A percentile compares a stretch with the other conserved stretches of the same genome.
These are phyloP conservation scores for Rambutsinella grinnellia DNA, from an alignment of 2,888 invertebrate genomes.

Conservation along the genomic window DNA sequence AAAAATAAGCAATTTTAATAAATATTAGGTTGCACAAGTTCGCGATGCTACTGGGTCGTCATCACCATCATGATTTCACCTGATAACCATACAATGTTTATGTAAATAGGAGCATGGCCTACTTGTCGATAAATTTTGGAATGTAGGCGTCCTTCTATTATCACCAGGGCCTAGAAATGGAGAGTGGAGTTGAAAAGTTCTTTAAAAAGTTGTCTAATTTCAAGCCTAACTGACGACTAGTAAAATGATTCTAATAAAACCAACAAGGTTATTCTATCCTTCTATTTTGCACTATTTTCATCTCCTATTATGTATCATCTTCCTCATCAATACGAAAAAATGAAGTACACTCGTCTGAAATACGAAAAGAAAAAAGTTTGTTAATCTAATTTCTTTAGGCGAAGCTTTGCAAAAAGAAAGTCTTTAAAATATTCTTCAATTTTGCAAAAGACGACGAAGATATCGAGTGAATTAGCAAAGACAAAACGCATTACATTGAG, in stretches of 20 bases:
- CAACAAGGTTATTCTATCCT: background rate
- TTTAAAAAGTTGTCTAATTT: constrained; percentile 31
- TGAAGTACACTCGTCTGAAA: constrained; percentile 9
- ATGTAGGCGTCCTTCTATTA: background rate
- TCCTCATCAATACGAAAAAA: constrained; percentile 8
- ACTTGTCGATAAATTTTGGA: background rate
- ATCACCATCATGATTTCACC: background rate
- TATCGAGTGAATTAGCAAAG: background rate
- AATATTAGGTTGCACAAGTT: background rate
- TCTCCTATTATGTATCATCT: constrained; percentile 16
- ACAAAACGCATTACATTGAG: background rate
- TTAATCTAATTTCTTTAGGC: constrained; percentile 30
- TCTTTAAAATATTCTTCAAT: background rate
- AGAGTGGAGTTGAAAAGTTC: constrained; percentile 1
- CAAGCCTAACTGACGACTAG: background rate
- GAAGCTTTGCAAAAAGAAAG: background rate
- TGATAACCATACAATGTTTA: background rate
- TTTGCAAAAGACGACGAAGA: background rate
- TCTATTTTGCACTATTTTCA: background rate
- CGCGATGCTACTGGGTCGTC: background rate
- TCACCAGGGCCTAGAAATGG: background rate
- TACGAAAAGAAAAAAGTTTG: constrained; percentile 32
- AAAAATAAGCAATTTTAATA: constrained; percentile 59
- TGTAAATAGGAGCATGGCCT: background rate
- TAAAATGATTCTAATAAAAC: background rate